These are phyloP conservation scores for Oreonectes daqikongensis DNA, from an alignment of 2,797 vertebrate species.

Conservation along the genomic window DNA sequence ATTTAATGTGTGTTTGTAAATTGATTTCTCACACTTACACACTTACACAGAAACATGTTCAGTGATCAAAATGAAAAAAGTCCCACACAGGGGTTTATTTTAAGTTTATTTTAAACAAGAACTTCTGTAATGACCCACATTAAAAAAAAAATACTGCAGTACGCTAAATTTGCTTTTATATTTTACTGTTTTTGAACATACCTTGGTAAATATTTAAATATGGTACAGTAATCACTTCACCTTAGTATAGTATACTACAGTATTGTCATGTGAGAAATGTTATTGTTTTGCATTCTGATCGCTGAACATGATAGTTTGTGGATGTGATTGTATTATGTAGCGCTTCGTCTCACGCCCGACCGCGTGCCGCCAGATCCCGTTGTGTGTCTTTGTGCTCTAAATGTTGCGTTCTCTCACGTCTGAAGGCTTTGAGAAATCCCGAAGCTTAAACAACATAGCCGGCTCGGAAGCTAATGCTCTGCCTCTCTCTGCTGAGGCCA, in stretches of 20 bases:
- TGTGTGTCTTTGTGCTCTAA: slow-evolving; percentile 48
- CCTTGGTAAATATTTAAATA: background rate
- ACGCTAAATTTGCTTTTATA: no score
- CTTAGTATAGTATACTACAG: background rate
- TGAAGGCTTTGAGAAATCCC: slow-evolving; percentile 95
- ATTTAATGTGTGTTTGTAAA: background rate
- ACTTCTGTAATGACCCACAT: background rate
- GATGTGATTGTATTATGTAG: background rate
- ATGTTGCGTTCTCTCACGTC: slow-evolving; percentile 80
- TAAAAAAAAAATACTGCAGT: no score
- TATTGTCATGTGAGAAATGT: no score
- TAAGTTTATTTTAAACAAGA: no score
- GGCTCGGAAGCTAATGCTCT: slow-evolving; percentile 89
- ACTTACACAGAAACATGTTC: slow-evolving; percentile 9
- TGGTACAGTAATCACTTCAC: no score
- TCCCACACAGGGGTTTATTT: background rate
- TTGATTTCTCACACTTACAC: slow-evolving; percentile 1
- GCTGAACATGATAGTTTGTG: slow-evolving; percentile 15
- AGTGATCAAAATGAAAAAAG: slow-evolving; percentile 29
- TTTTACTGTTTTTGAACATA: no score
- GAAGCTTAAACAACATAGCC: slow-evolving; percentile 97
- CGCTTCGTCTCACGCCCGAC: background rate
- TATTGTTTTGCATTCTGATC: slow-evolving; percentile 1
- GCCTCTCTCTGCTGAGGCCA: slow-evolving; percentile 85
- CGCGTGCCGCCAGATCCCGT: slow-evolving; percentile 56